Percentiles rank a stretch among this genome's conserved stretches.
phyloP scores from a whole-genome alignment of 2,113 vertebrate genomes.

The Gallinago paraguaiae region DNA sequence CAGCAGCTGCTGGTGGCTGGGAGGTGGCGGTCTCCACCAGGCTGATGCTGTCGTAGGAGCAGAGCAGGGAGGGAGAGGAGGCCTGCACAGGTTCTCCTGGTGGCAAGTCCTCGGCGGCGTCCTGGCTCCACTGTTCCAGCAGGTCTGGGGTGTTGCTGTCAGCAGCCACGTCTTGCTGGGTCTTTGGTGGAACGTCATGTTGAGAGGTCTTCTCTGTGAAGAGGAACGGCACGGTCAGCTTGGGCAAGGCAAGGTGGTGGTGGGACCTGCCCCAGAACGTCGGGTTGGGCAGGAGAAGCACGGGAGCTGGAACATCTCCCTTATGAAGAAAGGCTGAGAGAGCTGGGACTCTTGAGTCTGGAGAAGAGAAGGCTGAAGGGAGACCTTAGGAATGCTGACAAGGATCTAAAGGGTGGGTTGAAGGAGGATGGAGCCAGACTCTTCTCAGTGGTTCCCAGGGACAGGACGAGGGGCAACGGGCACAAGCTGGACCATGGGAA shows the following conservation, averaged over 20 bases:
- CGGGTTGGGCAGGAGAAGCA: neutral
- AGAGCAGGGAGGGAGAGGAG: constrained; percentile 13
- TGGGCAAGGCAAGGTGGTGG: too few species aligned
- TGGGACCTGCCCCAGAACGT: neutral
- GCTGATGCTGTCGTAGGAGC: rapidly evolving
- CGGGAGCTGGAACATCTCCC: neutral
- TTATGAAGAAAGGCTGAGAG: too few species aligned
- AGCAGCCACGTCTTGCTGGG: neutral
- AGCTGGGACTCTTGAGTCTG: too few species aligned
- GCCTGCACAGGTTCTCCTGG: neutral
- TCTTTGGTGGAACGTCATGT: neutral
- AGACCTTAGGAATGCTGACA: too few species aligned
- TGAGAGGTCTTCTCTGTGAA: neutral
- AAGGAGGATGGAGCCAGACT: too few species aligned
- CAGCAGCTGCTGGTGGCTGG: rapidly evolving
- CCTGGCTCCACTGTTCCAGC: neutral
- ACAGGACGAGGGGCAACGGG: too few species aligned
- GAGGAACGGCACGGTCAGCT: neutral
- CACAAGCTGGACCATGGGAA: too few species aligned
- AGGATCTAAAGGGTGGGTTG: too few species aligned
- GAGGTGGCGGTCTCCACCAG: neutral
- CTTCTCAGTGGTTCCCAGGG: too few species aligned
- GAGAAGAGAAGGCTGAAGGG: too few species aligned
- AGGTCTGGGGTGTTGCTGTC: constrained; percentile 33
- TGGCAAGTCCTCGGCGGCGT: neutral